These are phyloP conservation scores for Eublepharis macularius DNA, from an alignment of 2,113 vertebrate species.

Conservation along the genomic window DNA sequence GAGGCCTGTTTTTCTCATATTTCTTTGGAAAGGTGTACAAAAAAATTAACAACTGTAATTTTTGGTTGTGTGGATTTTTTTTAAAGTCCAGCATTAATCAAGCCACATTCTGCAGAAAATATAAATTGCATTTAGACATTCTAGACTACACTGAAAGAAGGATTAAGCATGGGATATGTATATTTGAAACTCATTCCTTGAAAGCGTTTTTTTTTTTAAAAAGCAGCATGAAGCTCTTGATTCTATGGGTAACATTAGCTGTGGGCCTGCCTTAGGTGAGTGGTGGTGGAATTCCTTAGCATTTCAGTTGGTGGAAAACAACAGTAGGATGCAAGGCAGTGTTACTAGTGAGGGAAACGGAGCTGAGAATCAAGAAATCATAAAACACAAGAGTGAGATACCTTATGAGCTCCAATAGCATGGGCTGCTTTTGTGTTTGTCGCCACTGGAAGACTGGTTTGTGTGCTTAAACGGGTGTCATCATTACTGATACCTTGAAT, in stretches of 20 bases:
- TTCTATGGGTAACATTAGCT: neutral
- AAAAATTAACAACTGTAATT: neutral
- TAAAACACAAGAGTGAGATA: neutral
- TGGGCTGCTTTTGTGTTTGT: neutral
- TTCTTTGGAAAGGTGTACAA: neutral
- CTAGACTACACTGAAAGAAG: neutral
- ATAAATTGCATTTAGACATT: neutral
- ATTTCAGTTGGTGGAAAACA: no score
- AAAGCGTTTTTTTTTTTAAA: neutral
- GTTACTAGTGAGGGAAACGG: neutral
- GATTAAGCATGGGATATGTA: neutral
- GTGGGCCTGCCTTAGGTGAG: neutral
- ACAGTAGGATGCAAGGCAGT: no score
- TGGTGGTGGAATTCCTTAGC: neutral
- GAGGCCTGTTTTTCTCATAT: neutral
- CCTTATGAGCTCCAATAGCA: neutral
- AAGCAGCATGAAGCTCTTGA: neutral
- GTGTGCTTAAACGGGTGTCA: neutral
- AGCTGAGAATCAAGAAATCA: neutral
- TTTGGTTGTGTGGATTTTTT: neutral
- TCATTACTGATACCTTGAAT: neutral
- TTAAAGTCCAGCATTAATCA: neutral
- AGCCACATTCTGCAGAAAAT: neutral
- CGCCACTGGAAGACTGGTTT: neutral
- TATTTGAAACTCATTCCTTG: neutral